Evolutionary conservation across 2,888 invertebrate species (phyloP), one percentile per base, ranked within the genome.

Genomic region (Drosophila suboccidentalis): DNA sequence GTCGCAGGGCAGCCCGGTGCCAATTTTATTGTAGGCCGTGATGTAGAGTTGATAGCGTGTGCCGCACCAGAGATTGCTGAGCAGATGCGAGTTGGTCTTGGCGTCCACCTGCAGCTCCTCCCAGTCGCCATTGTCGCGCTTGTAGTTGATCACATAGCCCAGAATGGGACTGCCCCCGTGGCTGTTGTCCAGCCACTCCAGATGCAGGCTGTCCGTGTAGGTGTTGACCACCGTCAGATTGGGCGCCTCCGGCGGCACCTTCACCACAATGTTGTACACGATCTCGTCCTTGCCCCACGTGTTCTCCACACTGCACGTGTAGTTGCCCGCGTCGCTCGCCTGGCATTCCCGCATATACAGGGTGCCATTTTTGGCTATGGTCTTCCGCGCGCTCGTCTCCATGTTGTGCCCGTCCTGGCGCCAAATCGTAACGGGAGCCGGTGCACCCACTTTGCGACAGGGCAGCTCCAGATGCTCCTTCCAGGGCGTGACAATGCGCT

Each of bases 61-160:
- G 5, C 97, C 97, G 89, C 97, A 97, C 96, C 97, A 97, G 44
- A 98, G 93, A 92, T 97, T 96, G 46, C 96, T 95, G 39, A 97
- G 92, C 71, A 97, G 94, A 91, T 97, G 96, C 64, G 96, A 96
- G 69, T 96, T 96, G 6, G 96, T 95, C 71, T 96, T 95, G 8
- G 97, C 96, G 76, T 97, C 96, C 59, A 97, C 96, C 92, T 97
- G 97, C 68, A 97, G 93, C 92, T 97, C 97, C 91, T 97, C 97
- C 97, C 97, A 97, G 90, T 97, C 97, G 0, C 97, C 97, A 87
- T 96, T 96, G 85, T 97, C 97, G 13, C 97, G 94, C 91, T 97
- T 97, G 92, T 97, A 97, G 93, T 97, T 97, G 72, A 98, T 96
- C 5, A 97, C 97, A 92, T 97, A 97, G 38, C 97, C 97, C 72